phyloP scores from a whole-genome alignment of 2,113 vertebrate genomes.

The Orthochromis malagaraziensis region DNA sequence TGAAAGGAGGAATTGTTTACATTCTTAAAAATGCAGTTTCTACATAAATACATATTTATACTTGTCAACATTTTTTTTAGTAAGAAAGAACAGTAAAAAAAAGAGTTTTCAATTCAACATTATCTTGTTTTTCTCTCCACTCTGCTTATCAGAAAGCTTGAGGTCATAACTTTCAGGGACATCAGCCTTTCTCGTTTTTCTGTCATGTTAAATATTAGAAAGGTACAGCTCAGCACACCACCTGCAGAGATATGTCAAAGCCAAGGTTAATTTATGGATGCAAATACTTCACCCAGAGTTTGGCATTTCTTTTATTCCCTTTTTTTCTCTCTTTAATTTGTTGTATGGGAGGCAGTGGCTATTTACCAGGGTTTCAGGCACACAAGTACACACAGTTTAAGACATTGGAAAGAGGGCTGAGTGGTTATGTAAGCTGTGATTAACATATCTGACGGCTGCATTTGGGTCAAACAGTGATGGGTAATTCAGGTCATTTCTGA shows the following conservation, averaged over 20 bases:
- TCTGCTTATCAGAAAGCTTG: conserved; percentile 20
- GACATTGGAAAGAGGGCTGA: conserved; percentile 17
- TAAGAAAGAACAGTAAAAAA: neutral
- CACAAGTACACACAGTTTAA: neutral
- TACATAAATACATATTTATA: conserved; percentile 48
- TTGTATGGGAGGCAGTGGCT: conserved; percentile 32
- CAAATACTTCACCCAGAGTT: conserved; percentile 7
- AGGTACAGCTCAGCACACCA: conserved; percentile 9
- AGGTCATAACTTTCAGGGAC: conserved; percentile 45
- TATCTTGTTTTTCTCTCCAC: neutral
- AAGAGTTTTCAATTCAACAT: neutral
- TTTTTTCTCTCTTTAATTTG: conserved; percentile 1
- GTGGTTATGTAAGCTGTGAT: conserved; percentile 69
- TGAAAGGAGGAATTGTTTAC: neutral
- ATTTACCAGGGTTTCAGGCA: conserved; percentile 30
- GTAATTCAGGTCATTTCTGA: conserved; percentile 75
- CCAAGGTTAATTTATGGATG: conserved; percentile 56
- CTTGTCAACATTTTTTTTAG: conserved; percentile 9
- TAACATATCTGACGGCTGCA: conserved; percentile 69
- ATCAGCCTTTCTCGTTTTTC: conserved; percentile 25
- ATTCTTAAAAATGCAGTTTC: neutral
- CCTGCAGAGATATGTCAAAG: conserved; percentile 28
- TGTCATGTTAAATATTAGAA: conserved; percentile 58
- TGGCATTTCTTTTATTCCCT: neutral
- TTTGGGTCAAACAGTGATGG: conserved; percentile 73